Conservation (phyloP, 2,888 invertebrate species). For the Listrodromus nycthemerus region DNA sequence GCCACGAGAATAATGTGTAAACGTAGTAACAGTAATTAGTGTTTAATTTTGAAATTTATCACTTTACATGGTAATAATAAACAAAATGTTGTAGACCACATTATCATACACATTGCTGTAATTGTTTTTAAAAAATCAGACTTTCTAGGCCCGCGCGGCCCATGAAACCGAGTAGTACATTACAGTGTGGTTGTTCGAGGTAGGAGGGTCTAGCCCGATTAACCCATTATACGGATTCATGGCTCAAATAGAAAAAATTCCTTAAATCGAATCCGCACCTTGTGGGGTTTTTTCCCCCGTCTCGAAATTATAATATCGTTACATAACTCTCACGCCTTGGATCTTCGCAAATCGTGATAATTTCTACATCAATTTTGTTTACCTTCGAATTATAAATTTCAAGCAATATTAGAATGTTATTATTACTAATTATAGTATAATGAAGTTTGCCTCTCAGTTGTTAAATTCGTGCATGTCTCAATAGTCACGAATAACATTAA, state of each 20-base stretch:
- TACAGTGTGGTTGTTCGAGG: constrained; percentile 60
- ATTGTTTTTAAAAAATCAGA: constrained; percentile 82
- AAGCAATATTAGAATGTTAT: constrained; percentile 62
- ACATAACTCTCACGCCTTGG: constrained; percentile 45
- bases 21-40: constrained; percentile 78
- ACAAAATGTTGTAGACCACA: constrained; percentile 81
- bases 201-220: constrained; percentile 79
- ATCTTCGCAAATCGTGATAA: constrained; percentile 62
- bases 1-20: constrained; percentile 72
- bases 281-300: constrained; percentile 23
- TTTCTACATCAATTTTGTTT: constrained; percentile 61
- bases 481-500: constrained; percentile 60
- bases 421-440: constrained; percentile 55
- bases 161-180: constrained; percentile 77
- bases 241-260: constrained; percentile 74
- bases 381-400: constrained; percentile 52
- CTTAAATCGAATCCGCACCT: constrained; percentile 30
- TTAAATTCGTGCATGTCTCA: constrained; percentile 42
- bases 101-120: constrained; percentile 82
- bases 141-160: constrained; percentile 82
- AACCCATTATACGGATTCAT: constrained; percentile 81
- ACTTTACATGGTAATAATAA: constrained; percentile 82
- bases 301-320: constrained; percentile 32
- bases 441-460: constrained; percentile 47
- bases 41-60: constrained; percentile 83